Percentiles rank a stretch among this genome's conserved stretches.
These are phyloP conservation scores for Thunnus thynnus DNA, from an alignment of 2,113 vertebrate genomes.

Conservation along the genomic window DNA sequence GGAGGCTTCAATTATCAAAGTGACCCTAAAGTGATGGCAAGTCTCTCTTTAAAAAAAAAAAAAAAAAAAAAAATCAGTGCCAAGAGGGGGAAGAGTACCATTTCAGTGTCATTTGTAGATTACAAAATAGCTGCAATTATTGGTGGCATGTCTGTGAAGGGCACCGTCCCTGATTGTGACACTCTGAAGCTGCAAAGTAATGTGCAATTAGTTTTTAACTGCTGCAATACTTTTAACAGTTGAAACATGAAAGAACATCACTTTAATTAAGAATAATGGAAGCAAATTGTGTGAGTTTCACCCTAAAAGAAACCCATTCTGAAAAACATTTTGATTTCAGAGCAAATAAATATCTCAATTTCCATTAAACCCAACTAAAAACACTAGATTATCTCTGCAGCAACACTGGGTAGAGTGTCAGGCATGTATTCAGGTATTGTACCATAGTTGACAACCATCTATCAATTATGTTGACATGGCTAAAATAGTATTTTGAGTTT, in stretches of 20 bases:
- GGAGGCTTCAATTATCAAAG: constrained; percentile 20
- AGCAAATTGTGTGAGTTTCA: no score
- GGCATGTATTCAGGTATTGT: background rate
- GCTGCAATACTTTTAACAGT: constrained; percentile 13
- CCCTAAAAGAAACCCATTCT: no score
- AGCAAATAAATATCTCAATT: no score
- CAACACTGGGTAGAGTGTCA: background rate
- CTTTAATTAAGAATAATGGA: background rate
- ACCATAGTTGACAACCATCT: background rate
- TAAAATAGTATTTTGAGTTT: background rate
- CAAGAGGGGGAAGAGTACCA: constrained; percentile 35
- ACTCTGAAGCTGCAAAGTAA: constrained; percentile 19
- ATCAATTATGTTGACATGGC: background rate
- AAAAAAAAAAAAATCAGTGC: constrained; percentile 11
- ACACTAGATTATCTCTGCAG: background rate
- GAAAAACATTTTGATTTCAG: no score
- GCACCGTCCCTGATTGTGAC: background rate
- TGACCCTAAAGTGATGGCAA: constrained; percentile 28
- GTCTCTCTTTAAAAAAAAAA: background rate
- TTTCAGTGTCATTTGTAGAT: constrained; percentile 41
- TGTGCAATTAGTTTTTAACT: constrained; percentile 39
- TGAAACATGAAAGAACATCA: background rate
- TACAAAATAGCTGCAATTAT: constrained; percentile 61
- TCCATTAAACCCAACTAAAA: no score
- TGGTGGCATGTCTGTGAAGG: constrained; percentile 28